These are phyloP conservation scores for Lepidocyrtinus sp. DNA, from an alignment of 2,888 invertebrate genomes.

Conservation along the genomic window DNA sequence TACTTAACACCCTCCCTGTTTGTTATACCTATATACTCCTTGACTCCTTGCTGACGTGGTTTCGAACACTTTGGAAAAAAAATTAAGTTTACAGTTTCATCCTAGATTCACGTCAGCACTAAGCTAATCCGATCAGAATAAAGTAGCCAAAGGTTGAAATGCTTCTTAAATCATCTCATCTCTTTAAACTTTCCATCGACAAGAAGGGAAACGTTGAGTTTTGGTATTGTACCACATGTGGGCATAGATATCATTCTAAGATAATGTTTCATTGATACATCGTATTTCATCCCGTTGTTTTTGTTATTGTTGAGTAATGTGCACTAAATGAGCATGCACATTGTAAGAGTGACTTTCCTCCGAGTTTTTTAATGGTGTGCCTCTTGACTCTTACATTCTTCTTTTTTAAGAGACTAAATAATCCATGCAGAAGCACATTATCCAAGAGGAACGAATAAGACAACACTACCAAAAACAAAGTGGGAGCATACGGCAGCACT, in stretches of 20 bases:
- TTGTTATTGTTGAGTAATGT: constrained; percentile 48
- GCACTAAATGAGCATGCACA: constrained; percentile 32
- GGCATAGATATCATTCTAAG: not conserved
- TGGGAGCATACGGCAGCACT: not conserved
- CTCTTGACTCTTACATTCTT: not conserved
- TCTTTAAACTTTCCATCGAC: not conserved
- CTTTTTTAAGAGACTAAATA: not conserved
- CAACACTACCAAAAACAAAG: not conserved
- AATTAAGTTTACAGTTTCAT: too few species aligned
- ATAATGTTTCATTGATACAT: constrained; percentile 34
- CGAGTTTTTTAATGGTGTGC: constrained; percentile 6
- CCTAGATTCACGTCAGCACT: not conserved
- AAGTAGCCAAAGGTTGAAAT: not conserved
- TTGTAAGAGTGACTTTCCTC: too few species aligned
- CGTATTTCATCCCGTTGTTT: constrained; percentile 41
- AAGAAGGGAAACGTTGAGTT: not conserved
- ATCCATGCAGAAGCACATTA: not conserved
- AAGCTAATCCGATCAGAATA: not conserved
- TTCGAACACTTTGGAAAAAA: too few species aligned
- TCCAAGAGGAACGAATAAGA: not conserved
- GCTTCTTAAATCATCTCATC: not conserved
- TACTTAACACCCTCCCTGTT: too few species aligned
- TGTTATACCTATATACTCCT: too few species aligned
- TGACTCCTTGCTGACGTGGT: too few species aligned
- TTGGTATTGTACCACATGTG: not conserved